phyloP scores from a whole-genome alignment of 2,888 invertebrate genomes.

The Antheraea yamamai region DNA sequence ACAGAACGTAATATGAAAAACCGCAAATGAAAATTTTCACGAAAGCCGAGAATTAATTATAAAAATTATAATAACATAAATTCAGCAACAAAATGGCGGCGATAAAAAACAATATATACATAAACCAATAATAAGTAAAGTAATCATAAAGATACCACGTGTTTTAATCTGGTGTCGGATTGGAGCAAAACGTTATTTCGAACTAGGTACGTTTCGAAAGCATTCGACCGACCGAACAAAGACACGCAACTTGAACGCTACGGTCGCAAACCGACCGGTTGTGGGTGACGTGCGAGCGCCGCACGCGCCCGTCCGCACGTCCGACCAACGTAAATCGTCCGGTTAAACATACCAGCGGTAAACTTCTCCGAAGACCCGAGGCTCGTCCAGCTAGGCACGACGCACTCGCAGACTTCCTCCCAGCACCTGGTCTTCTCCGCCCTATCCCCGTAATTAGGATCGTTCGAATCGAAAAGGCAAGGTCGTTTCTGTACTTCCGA shows the following conservation, averaged over 20 bases:
- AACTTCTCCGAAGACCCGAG: constrained; percentile 68
- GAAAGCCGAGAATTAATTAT: constrained; percentile 4
- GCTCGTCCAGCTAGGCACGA: constrained; percentile 71
- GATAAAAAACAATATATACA: constrained; percentile 30
- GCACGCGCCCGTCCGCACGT: constrained; percentile 34
- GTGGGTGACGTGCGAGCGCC: constrained; percentile 33
- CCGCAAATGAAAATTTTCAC: background rate
- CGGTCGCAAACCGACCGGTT: constrained; percentile 60
- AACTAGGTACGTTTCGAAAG: constrained; percentile 70
- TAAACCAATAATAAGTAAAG: constrained; percentile 32
- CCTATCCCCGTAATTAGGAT: constrained; percentile 70
- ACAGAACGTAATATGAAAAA: background rate
- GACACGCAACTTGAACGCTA: constrained; percentile 72
- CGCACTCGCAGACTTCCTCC: constrained; percentile 74
- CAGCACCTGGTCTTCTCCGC: constrained; percentile 73
- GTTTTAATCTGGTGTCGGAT: constrained; percentile 35
- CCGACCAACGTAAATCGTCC: constrained; percentile 49
- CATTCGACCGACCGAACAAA: constrained; percentile 64
- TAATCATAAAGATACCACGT: constrained; percentile 46
- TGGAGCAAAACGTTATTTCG: constrained; percentile 57
- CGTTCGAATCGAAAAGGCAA: constrained; percentile 71
- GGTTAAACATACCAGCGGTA: constrained; percentile 70
- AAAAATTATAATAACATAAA: constrained; percentile 17
- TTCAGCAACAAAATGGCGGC: constrained; percentile 50
- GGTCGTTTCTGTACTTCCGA: constrained; percentile 70